Evolutionary conservation across 23 tunicate genomes (phyloP).

Genomic region (Ascidia mentula): DNA sequence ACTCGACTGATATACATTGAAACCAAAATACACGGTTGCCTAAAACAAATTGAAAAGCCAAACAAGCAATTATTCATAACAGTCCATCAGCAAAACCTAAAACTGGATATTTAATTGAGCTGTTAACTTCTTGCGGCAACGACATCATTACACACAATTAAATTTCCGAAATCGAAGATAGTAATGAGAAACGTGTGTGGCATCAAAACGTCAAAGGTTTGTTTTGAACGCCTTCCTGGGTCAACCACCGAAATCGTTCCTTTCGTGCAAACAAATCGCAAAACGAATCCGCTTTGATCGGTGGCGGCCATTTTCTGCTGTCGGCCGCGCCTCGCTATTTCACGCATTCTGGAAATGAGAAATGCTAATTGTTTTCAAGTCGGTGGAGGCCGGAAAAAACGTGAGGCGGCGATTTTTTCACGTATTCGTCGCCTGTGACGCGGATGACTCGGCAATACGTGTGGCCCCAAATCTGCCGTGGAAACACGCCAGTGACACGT

Average conservation of each 20-base stretch:
- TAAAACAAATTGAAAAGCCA: too few relatives aligned
- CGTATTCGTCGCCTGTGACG: not conserved
- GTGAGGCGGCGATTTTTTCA: not conserved
- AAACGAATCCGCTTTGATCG: not conserved
- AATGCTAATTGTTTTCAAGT: not conserved
- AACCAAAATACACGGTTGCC: too few relatives aligned
- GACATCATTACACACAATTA: too few relatives aligned
- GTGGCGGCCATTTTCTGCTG: not conserved
- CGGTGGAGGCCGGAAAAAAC: not conserved
- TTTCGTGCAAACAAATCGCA: not conserved
- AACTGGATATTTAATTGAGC: too few relatives aligned
- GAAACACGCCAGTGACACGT: too few relatives aligned
- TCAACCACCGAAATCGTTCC: not conserved
- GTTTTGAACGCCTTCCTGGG: not conserved
- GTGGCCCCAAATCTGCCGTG: not conserved
- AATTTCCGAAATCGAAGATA: too few relatives aligned
- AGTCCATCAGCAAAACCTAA: too few relatives aligned
- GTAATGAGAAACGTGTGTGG: too few relatives aligned
- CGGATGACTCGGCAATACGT: slow-evolving; percentile 1
- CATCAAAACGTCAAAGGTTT: not conserved
- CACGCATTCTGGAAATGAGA: not conserved
- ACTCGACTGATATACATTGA: too few relatives aligned
- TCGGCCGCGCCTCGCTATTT: not conserved
- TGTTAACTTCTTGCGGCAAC: too few relatives aligned
- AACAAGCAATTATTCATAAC: too few relatives aligned